Conservation (phyloP, 2,113 vertebrate genomes). For the Cacatua alba region DNA sequence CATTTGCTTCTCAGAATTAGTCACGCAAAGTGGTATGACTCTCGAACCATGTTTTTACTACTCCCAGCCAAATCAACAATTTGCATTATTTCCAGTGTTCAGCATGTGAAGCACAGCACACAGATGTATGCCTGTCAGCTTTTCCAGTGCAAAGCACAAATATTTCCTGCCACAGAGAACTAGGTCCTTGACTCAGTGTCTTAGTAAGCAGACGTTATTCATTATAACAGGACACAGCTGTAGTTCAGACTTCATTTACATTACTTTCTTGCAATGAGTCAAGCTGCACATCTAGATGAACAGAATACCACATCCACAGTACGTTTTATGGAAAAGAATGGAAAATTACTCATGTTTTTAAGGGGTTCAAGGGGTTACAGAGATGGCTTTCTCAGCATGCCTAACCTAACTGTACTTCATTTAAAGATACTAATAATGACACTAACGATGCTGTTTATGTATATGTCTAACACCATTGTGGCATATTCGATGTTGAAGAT, state of each 20-base stretch:
- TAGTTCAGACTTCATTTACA: conserved; percentile 70
- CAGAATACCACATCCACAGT: neutral
- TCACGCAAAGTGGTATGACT: conserved; percentile 11
- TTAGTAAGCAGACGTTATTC: conserved; percentile 76
- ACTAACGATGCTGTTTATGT: neutral
- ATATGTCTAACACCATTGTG: neutral
- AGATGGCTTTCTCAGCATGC: neutral
- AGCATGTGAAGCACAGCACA: conserved; percentile 54
- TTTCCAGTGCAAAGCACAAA: conserved; percentile 73
- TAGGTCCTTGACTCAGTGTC: conserved; percentile 73
- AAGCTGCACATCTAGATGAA: conserved; percentile 19
- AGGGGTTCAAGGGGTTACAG: neutral
- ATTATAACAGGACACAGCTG: conserved; percentile 76
- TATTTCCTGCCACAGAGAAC: conserved; percentile 73
- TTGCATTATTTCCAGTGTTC: conserved; percentile 48
- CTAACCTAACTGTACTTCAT: neutral
- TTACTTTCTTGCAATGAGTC: conserved; percentile 57
- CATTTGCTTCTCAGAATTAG: conserved; percentile 14
- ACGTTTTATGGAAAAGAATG: neutral
- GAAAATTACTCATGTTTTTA: conserved; percentile 19
- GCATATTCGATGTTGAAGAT: neutral
- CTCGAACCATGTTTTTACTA: neutral
- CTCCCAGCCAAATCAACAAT: conserved; percentile 62
- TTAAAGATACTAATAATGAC: neutral
- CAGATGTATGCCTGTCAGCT: conserved; percentile 66